phyloP scores from a whole-genome alignment of 2,113 vertebrate genomes.

The Neogobius melanostomus region DNA sequence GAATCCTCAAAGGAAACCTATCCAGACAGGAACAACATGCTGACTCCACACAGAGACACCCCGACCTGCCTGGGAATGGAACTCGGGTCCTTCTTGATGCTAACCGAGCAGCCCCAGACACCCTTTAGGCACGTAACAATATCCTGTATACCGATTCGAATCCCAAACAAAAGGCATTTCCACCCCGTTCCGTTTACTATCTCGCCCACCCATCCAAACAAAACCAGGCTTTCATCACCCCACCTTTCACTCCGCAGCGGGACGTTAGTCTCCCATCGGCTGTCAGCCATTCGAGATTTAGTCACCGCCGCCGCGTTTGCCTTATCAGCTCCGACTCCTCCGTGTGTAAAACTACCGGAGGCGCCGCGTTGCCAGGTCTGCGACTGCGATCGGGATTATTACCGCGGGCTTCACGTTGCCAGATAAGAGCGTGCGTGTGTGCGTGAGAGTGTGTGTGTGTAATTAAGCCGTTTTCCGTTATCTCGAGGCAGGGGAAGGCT shows the following conservation, averaged over 20 bases:
- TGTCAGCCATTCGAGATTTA: conserved; percentile 68
- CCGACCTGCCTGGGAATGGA: too few relatives aligned
- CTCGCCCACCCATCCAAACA: conserved; percentile 31
- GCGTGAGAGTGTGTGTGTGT: conserved; percentile 61
- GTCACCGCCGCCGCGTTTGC: conserved; percentile 44
- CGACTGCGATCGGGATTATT: conserved; percentile 62
- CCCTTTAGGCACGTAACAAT: not conserved
- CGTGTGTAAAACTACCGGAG: conserved; percentile 47
- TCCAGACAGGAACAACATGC: too few relatives aligned
- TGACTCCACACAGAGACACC: too few relatives aligned
- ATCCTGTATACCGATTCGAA: not conserved
- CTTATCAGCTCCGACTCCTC: conserved; percentile 64
- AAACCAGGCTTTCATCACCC: conserved; percentile 36
- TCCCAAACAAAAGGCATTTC: conserved; percentile 8
- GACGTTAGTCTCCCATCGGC: conserved; percentile 57
- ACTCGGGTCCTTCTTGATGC: too few relatives aligned
- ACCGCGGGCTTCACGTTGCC: conserved; percentile 68
- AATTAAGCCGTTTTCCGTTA: conserved; percentile 75
- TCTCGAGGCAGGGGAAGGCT: conserved; percentile 63
- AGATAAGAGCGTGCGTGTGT: conserved; percentile 70
- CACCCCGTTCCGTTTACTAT: conserved; percentile 18
- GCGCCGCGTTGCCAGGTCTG: conserved; percentile 57
- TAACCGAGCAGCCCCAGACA: too few relatives aligned
- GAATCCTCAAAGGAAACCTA: too few relatives aligned
- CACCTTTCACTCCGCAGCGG: conserved; percentile 53